These are phyloP conservation scores for Charaxes varanes DNA, from an alignment of 1,140 invertebrate genomes.

Conservation along the genomic window DNA sequence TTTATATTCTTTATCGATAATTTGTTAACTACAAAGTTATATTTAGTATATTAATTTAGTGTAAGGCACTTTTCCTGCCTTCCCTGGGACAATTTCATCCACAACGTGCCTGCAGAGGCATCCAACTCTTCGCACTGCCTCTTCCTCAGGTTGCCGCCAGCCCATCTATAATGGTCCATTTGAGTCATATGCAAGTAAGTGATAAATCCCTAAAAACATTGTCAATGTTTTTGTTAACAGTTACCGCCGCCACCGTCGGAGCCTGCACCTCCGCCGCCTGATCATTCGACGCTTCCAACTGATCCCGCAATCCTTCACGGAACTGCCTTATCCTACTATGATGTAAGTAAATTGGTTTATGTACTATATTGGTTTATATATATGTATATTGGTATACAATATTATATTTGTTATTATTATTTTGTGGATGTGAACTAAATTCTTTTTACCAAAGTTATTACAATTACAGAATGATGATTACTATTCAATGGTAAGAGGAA, in stretches of 20 bases:
- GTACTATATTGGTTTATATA: not conserved
- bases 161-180: too few species aligned
- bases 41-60: too few species aligned
- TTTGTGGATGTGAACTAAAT: not conserved
- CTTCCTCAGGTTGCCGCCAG: too few species aligned
- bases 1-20: too few species aligned
- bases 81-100: too few species aligned
- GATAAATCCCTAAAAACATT: too few species aligned
- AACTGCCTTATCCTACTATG: constrained; percentile 56
- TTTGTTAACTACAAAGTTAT: too few species aligned
- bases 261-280: constrained; percentile 41
- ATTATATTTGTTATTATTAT: not conserved
- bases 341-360: constrained; percentile 39
- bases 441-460: constrained; percentile 3
- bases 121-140: too few species aligned
- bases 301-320: constrained; percentile 42
- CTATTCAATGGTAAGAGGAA: constrained; percentile 65
- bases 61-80: too few species aligned
- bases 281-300: constrained; percentile 38
- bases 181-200: too few species aligned
- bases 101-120: too few species aligned
- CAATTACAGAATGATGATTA: constrained; percentile 60
- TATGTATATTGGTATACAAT: not conserved
- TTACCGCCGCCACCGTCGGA: constrained; percentile 44
- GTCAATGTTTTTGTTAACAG: constrained; percentile 23